Evolutionary conservation across 2,113 vertebrate species (phyloP).

Genomic region (Dipodomys ordii): DNA sequence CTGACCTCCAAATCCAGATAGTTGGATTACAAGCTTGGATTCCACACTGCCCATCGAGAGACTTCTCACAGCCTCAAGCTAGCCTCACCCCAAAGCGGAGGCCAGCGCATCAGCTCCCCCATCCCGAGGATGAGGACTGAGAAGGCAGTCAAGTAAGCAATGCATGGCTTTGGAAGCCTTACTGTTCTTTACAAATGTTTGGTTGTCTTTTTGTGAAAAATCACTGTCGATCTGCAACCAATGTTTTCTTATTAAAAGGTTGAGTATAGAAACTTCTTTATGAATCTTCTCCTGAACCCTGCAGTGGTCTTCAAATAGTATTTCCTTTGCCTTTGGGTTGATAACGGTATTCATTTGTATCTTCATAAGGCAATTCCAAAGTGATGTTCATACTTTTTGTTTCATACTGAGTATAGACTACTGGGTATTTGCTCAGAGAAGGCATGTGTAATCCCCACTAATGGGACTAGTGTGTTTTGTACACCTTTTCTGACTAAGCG

Average conservation of each 20-base stretch:
- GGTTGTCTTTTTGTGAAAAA: conserved; percentile 6
- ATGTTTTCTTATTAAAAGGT: conserved; percentile 4
- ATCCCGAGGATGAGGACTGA: background rate
- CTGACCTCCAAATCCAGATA: background rate
- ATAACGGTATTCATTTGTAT: conserved; percentile 1
- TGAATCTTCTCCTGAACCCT: background rate
- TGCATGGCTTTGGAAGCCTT: background rate
- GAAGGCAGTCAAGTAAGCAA: background rate
- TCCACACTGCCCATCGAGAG: background rate
- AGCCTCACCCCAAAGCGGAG: background rate
- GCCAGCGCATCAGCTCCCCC: background rate
- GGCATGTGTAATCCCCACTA: background rate
- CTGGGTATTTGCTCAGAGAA: conserved; percentile 7
- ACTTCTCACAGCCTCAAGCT: background rate
- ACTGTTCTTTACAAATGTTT: conserved; percentile 12
- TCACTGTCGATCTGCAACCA: background rate
- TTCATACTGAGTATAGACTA: background rate
- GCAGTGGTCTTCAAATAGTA: background rate
- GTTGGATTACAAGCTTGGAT: background rate
- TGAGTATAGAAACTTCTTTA: background rate
- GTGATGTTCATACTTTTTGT: background rate
- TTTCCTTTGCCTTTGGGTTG: background rate
- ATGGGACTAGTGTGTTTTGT: background rate
- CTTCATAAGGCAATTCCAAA: conserved; percentile 33
- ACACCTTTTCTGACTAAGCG: background rate